A percentile compares a stretch with the other conserved stretches of the same genome.
These are phyloP conservation scores for Muricea muricata DNA, from an alignment of 92 coral and sea anemone genomes.

Conservation along the genomic window DNA sequence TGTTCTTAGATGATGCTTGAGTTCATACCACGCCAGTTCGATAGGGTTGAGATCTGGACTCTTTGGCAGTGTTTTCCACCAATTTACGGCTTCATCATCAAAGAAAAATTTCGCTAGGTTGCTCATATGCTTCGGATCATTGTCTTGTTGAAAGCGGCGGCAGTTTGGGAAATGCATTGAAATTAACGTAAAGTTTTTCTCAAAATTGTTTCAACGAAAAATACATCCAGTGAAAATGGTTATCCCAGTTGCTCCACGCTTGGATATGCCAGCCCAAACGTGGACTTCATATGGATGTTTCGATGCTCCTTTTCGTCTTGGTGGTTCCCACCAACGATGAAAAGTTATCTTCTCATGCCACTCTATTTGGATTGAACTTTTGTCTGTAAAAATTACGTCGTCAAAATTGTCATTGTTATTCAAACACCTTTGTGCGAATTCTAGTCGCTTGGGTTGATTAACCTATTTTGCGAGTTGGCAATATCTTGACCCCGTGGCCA, in stretches of 20 bases:
- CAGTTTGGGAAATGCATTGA: constrained; percentile 6
- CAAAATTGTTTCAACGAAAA: background rate
- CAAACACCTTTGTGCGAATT: constrained; percentile 23
- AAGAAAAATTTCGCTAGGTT: background rate
- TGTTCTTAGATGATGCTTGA: background rate
- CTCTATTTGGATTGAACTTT: constrained; percentile 34
- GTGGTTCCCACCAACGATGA: constrained; percentile 37
- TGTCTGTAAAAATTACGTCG: constrained; percentile 36
- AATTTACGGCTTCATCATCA: background rate
- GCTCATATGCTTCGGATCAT: constrained; percentile 37
- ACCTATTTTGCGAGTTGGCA: constrained; percentile 51
- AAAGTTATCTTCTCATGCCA: constrained; percentile 27
- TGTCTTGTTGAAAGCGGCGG: constrained; percentile 37
- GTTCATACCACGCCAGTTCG: background rate
- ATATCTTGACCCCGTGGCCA: constrained; percentile 50
- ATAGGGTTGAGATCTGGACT: background rate
- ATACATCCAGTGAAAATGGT: background rate
- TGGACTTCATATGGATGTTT: constrained; percentile 23
- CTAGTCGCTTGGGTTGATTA: constrained; percentile 30
- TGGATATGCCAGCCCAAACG: constrained; percentile 27
- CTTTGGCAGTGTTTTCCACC: constrained; percentile 23
- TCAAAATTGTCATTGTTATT: constrained; percentile 3
- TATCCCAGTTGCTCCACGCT: background rate
- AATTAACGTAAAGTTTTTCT: background rate
- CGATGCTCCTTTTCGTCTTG: background rate